These are phyloP conservation scores for Sebastiscus tertius DNA, from an alignment of 2,797 vertebrate species.

Conservation along the genomic window DNA sequence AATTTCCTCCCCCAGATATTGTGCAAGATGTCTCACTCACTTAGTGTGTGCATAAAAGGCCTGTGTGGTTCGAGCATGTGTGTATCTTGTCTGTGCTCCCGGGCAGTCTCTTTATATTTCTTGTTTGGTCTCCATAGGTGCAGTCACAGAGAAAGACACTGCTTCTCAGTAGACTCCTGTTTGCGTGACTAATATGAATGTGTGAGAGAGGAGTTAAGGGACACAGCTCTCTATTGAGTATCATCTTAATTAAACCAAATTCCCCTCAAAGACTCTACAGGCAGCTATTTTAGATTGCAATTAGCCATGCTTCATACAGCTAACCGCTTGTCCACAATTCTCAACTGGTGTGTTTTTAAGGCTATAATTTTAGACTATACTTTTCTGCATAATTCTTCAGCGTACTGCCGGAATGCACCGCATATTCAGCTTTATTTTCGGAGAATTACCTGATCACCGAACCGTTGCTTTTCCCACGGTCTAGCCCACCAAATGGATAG, in stretches of 20 bases:
- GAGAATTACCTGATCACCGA: constrained; percentile 53
- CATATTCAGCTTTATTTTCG: constrained; percentile 52
- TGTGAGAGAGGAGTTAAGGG: constrained; percentile 37
- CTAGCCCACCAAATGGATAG: constrained; percentile 27
- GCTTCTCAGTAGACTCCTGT: constrained; percentile 30
- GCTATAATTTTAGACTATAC: constrained; percentile 6
- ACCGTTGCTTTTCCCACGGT: constrained; percentile 30
- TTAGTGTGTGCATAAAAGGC: constrained; percentile 29
- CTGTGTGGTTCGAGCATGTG: not conserved
- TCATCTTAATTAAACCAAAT: constrained; percentile 75
- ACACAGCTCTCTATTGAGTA: constrained; percentile 41
- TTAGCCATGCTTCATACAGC: constrained; percentile 66
- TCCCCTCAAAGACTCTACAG: constrained; percentile 67
- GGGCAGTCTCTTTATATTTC: not conserved
- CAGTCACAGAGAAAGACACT: constrained; percentile 11
- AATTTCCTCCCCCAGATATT: constrained; percentile 38
- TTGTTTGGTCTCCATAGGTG: constrained; percentile 29
- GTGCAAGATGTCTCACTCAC: constrained; percentile 52
- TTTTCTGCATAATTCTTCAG: constrained; percentile 17
- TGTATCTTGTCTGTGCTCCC: not conserved
- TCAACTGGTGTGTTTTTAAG: constrained; percentile 31
- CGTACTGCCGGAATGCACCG: constrained; percentile 19
- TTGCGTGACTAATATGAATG: constrained; percentile 57
- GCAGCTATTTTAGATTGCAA: constrained; percentile 67
- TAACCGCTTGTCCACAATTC: constrained; percentile 39